Conservation (phyloP, 1,140 invertebrate species). For the Diorhabda elongata region DNA sequence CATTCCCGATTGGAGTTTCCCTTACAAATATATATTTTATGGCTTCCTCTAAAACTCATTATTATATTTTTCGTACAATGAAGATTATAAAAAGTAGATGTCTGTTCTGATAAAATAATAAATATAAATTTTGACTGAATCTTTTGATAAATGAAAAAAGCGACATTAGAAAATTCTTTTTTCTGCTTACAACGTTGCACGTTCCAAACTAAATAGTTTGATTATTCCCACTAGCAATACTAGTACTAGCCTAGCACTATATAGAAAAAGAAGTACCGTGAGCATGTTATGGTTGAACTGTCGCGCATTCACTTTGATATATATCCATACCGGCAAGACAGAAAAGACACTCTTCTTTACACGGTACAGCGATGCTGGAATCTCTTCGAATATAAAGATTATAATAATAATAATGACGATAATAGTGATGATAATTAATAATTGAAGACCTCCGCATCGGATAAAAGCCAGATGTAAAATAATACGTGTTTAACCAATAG, state of each 20-base stretch:
- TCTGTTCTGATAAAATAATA: no score
- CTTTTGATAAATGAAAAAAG: no score
- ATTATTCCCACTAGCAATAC: slow-evolving; percentile 21
- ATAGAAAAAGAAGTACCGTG: slow-evolving; percentile 12
- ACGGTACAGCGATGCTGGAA: background rate
- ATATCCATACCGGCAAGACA: background rate
- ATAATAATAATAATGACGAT: background rate
- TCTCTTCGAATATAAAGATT: slow-evolving; percentile 2
- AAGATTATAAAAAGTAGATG: no score
- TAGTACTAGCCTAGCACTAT: background rate
- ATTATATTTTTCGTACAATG: no score
- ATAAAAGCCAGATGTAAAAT: no score
- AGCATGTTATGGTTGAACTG: slow-evolving; percentile 18
- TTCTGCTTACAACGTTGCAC: background rate
- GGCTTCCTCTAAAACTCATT: no score
- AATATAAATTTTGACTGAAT: no score
- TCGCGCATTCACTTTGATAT: slow-evolving; percentile 5
- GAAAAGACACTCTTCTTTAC: background rate
- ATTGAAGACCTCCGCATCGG: background rate
- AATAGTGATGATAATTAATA: slow-evolving; percentile 1
- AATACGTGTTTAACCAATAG: no score
- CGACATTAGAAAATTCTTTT: no score
- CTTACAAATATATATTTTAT: no score
- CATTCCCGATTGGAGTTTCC: no score
- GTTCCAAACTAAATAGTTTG: slow-evolving; percentile 22